Evolutionary conservation across 2,113 vertebrate species (phyloP).

Genomic region (Phyllostomus hastatus): DNA sequence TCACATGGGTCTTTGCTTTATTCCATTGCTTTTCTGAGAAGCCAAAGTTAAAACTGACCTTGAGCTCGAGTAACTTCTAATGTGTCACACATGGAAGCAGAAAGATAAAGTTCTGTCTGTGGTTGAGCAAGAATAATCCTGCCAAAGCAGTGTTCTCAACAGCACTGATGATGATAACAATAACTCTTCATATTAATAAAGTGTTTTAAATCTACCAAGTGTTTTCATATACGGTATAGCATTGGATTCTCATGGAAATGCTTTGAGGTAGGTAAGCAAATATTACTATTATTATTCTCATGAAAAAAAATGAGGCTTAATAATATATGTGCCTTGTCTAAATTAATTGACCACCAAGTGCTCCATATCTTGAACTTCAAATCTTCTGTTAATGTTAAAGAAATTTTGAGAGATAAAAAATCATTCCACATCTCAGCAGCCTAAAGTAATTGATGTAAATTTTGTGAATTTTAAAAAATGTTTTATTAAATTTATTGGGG

Average conservation of each 20-base stretch:
- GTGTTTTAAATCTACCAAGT: neutral
- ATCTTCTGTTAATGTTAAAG: constrained; percentile 1
- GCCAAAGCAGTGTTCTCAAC: constrained; percentile 39
- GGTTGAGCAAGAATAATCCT: constrained; percentile 9
- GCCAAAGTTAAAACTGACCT: constrained; percentile 81
- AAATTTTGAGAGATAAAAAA: constrained; percentile 1
- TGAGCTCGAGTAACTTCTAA: constrained; percentile 76
- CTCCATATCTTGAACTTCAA: neutral
- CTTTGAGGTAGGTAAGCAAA: neutral
- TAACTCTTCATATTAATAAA: neutral
- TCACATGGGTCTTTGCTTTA: constrained; percentile 81
- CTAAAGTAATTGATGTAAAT: neutral
- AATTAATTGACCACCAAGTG: constrained; percentile 8
- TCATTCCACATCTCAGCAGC: neutral
- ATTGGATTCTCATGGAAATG: neutral
- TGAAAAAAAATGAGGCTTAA: constrained; percentile 21
- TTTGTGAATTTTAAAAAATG: neutral
- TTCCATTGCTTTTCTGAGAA: constrained; percentile 78
- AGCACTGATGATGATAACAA: neutral
- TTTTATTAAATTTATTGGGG: neutral
- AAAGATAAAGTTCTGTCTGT: constrained; percentile 56
- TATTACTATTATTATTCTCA: constrained; percentile 31
- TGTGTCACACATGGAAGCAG: constrained; percentile 70
- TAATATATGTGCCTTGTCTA: neutral
- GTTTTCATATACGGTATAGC: neutral